phyloP scores from a whole-genome alignment of 1,140 invertebrate genomes.

The Heliconius nattereri region DNA sequence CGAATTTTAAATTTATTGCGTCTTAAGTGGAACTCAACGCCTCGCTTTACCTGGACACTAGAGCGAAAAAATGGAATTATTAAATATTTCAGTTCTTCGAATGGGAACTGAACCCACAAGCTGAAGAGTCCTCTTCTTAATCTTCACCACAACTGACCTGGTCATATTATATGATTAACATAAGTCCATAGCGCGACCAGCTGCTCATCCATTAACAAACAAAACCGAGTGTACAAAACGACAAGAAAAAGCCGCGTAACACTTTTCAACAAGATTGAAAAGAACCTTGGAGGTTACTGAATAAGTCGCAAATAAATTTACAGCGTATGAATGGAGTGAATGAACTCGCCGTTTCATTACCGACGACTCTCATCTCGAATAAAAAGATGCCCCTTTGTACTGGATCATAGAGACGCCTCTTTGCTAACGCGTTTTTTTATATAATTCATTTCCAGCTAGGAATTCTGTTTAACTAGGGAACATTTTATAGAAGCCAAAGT shows the following conservation, averaged over 20 bases:
- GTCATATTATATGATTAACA: background rate
- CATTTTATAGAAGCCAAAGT: background rate
- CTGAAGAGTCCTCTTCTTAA: too few relatives aligned
- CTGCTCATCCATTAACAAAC: constrained; percentile 53
- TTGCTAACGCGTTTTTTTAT: constrained; percentile 21
- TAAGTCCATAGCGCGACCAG: background rate
- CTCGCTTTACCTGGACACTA: too few relatives aligned
- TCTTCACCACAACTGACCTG: too few relatives aligned
- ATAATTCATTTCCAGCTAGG: constrained; percentile 16
- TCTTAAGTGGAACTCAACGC: too few relatives aligned
- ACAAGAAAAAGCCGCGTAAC: constrained; percentile 46
- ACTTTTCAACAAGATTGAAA: constrained; percentile 45
- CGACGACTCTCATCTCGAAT: constrained; percentile 25
- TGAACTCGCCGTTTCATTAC: constrained; percentile 39
- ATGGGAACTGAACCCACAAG: too few relatives aligned
- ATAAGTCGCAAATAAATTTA: constrained; percentile 55
- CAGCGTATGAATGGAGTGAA: constrained; percentile 38
- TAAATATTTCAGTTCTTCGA: too few relatives aligned
- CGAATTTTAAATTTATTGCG: too few relatives aligned
- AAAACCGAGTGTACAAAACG: constrained; percentile 44
- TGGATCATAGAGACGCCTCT: constrained; percentile 12
- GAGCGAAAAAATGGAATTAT: too few relatives aligned
- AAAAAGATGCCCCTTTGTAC: constrained; percentile 34
- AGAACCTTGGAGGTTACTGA: constrained; percentile 43
- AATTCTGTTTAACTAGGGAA: constrained; percentile 10